Conservation (phyloP, 2,797 vertebrate species). For the Euthynnus affinis region DNA sequence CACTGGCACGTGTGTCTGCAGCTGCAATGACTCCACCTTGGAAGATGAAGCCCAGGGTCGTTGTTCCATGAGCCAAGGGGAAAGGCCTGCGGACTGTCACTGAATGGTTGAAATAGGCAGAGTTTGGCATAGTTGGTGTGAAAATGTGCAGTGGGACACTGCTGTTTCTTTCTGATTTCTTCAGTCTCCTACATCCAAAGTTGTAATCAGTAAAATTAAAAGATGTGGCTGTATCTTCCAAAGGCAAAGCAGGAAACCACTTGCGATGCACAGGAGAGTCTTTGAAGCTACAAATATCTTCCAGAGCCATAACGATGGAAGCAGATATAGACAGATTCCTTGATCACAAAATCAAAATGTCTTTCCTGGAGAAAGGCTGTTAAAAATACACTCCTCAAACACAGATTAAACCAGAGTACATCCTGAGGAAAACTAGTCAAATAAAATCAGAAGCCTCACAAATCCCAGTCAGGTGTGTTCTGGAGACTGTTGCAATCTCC, state of each 20-base stretch:
- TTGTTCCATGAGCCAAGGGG: conserved; percentile 87
- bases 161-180: conserved; percentile 22
- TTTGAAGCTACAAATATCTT: conserved; percentile 80
- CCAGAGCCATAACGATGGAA: conserved; percentile 79
- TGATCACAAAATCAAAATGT: conserved; percentile 12
- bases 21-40: conserved; percentile 89
- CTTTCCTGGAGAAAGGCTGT: background rate
- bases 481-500: background rate
- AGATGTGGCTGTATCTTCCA: conserved; percentile 26
- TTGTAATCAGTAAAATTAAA: conserved; percentile 37
- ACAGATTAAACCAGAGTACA: conserved; percentile 10
- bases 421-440: conserved; percentile 22
- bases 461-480: background rate
- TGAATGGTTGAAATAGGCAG: conserved; percentile 19
- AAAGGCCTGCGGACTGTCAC: conserved; percentile 67
- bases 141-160: conserved; percentile 63
- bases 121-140: conserved; percentile 44
- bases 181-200: conserved; percentile 15
- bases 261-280: conserved; percentile 42
- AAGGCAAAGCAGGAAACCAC: conserved; percentile 42
- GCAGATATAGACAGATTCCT: conserved; percentile 13
- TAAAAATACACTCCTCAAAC: conserved; percentile 9
- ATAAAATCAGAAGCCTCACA: background rate
- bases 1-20: conserved; percentile 90
- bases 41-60: conserved; percentile 90